Base-by-base conservation (phyloP, 2,797 vertebrate genomes). In the Pantherophis vulpinus region DNA sequence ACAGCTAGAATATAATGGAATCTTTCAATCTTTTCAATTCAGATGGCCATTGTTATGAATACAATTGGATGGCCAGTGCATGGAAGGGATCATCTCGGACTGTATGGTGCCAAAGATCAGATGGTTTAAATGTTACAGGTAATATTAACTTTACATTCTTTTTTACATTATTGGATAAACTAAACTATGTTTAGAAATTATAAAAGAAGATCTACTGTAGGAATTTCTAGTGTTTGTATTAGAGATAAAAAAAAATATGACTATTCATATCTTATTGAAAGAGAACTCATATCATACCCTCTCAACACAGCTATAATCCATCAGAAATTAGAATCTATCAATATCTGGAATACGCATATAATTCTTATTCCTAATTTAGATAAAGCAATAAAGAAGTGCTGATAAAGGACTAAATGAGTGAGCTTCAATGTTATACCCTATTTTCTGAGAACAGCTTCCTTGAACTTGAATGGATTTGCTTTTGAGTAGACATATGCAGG, bases 81-180 rank as follows among this genome's bases (percentile, higher is more conserved):
- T 99, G 99, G 99, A 99, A 98, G 4, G 98, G 98, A 94, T 98
- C 98, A 93, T 98, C 97, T 94, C 97, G 98, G 23, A 97, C 98
- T 0, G 96, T 98, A 91, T 99, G 99, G 99, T 99, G 99, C 95
- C 98, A 99, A 96, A 98, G 99, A 89, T 99, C 99, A 0, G 99
- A 99, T 7, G 99, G 99, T 91, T 94, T 99, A 96, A 99, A 99
- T 0, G 99, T 99, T 95, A 99, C 99, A 96, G 99, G 99, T 99
- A 98, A 97, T 16, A 91, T 54, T 25, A 93, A 97, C 11, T 92
- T 47, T 25, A 93, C 9, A 12, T 93, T 60, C 60, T 74, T 4
- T 70, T 86, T 89, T 20, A 87, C 88, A 90, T 90, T 86, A 5
- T 91, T 63, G 66, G 18, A 87, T 0, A 91, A 59, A 93, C 0